These are phyloP conservation scores for Leucozona laternaria DNA, from an alignment of 2,888 invertebrate species.

Conservation along the genomic window DNA sequence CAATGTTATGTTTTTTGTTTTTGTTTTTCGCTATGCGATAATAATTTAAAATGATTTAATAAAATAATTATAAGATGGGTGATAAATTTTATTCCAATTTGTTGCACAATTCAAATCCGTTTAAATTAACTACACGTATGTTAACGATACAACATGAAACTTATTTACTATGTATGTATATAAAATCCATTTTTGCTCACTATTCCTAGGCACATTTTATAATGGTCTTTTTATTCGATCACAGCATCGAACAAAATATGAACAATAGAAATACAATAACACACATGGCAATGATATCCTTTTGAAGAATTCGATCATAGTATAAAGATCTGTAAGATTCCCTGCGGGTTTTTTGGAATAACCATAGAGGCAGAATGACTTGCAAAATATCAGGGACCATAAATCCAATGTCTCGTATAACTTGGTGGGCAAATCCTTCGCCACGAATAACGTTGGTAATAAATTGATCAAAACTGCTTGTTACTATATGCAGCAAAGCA, in stretches of 20 bases:
- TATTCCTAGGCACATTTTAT: conserved; percentile 1
- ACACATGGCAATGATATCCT: conserved; percentile 82
- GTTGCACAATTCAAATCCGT: background rate
- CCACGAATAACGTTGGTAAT: conserved; percentile 86
- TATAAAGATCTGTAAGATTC: conserved; percentile 82
- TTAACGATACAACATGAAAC: background rate
- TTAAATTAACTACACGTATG: background rate
- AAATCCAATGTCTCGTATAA: conserved; percentile 88
- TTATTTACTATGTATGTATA: no score
- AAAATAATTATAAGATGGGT: conserved; percentile 5
- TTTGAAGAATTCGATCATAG: conserved; percentile 83
- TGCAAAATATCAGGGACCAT: conserved; percentile 88
- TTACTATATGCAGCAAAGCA: conserved; percentile 86
- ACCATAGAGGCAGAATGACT: conserved; percentile 86
- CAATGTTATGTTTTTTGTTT: background rate
- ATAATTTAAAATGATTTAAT: background rate
- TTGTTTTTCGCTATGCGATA: conserved; percentile 15
- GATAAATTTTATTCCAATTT: background rate
- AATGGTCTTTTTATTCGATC: conserved; percentile 72
- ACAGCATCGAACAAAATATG: conserved; percentile 83
- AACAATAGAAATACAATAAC: conserved; percentile 83
- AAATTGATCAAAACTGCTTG: conserved; percentile 88
- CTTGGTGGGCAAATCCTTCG: conserved; percentile 88
- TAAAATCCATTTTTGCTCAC: background rate
- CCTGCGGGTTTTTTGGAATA: conserved; percentile 82